Base-by-base conservation (phyloP, 2,888 invertebrate species). In the Psylliodes chrysocephalus region DNA sequence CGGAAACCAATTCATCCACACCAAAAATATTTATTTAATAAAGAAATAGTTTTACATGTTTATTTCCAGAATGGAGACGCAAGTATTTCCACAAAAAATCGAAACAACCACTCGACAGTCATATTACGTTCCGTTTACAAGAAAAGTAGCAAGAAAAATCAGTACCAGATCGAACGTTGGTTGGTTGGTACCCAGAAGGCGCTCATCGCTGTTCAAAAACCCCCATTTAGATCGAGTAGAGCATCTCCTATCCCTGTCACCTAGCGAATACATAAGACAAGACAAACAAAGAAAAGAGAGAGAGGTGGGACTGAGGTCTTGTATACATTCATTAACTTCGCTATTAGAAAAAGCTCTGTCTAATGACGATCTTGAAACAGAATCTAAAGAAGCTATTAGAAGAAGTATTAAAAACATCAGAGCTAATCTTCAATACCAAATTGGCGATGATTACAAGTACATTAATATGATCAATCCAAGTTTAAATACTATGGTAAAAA, bases 251-350 rank as follows among this genome's bases (percentile, higher is more conserved):
- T 71, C 75, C 1, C 67, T 79, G 19, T 75, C 78, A 2, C 80
- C 80, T 1, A 75, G 75, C 18, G 78, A 80, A 66, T 81, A 75
- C 68, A 77, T 79, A 1, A 72, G 76, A 54, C 71, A 77, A 22
- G 79, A 80, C 56, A 79, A 77, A 62, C 78, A 78, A 57, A 64
- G 76, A 19, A 75, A 75, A 66, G 54, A 68, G 55, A 71, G 76
- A 15, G 77, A 79, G 63, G 74, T 71, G 46, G 76, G 77, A 19
- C 49, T 79, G 12, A 70, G 71, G 55, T 72, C 75, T 7, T 77
- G 77, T 63, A 73, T 79, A 25, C 73, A 77, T 35, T 80, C 80
- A 0, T 66, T 81, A 35, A 77, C 80, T 6, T 77, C 78, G 0
- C 66, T 80, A 4, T 74, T 78, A 47, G 76, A 77, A 63, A 76